Evolutionary conservation across 2,113 vertebrate genomes (phyloP), one percentile per base, ranked within the genome.

Genomic region (Mesitornis unicolor): DNA sequence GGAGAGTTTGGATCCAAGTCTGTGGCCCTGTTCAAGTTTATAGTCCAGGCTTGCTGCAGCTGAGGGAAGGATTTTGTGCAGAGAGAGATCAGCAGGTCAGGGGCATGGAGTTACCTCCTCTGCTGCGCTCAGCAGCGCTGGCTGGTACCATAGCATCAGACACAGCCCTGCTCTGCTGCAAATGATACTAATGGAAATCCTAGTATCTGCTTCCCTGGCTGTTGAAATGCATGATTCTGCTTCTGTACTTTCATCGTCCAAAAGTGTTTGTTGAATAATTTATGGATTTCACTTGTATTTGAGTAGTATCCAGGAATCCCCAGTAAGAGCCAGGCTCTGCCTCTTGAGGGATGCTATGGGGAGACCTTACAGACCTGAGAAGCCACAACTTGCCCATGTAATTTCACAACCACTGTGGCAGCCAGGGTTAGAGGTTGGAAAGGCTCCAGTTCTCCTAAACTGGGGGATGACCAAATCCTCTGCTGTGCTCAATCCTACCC

Each of bases 231-330:
- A 38, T 1, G 6, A 17, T 57, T 86, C 40, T 69, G 42, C 45
- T 87, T 16, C 75, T 8, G 8, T 78, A 48, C 43, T 15, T 92
- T 87, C 0, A 0, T 47, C 74, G 24, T 89, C 59, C 45, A 70
- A 78, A 85, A 50, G 75, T 74, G 83, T 76, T 73, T 95, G 33
- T 59, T 83, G 91, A 89, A 86, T 80, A 89, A 86, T 80, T 90
- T 82, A 61, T 31, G 84, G 84, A 4, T 10, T 25, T 17, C 10
- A 42, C 65, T 89, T 76, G 61, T 88, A 47, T 35, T 76, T 29
- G 64, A 73, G 87, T 28, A 69, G 40, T 81, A 42, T 36, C 51
- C 10, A 51, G 57, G 67, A 83, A 91, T 68, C 74, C 74, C 48
- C 22, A 14, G 6, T 13, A 74, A 87, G 33, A 84, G 28, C 31